phyloP scores from a whole-genome alignment of 53 echinoderm and acorn worm species.

The Temnopleurus reevesii region DNA sequence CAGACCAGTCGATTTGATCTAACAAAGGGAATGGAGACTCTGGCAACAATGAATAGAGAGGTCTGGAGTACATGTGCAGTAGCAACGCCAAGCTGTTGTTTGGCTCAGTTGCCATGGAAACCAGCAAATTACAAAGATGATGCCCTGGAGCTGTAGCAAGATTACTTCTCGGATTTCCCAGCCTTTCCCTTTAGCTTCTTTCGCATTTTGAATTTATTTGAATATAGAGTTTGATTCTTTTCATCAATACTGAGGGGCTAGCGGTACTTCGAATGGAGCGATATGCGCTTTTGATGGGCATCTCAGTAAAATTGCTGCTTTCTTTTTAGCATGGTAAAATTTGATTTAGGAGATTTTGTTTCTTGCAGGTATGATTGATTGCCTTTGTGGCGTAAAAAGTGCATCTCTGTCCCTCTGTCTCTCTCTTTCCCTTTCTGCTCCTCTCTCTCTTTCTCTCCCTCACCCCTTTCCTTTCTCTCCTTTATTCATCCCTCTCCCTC shows the following conservation, averaged over 20 bases:
- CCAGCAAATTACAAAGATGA: slow-evolving; percentile 55
- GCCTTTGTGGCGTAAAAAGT: slow-evolving; percentile 31
- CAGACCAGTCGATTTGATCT: background rate
- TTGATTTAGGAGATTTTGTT: slow-evolving; percentile 3
- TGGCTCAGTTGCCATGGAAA: slow-evolving; percentile 66
- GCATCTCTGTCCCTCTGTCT: background rate
- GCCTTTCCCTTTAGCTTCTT: background rate
- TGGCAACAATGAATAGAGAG: background rate
- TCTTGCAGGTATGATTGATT: slow-evolving; percentile 6
- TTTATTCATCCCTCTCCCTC: no score
- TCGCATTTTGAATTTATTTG: background rate
- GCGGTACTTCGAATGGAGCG: background rate
- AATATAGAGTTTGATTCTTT: background rate
- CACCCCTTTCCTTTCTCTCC: background rate
- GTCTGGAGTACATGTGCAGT: slow-evolving; percentile 1
- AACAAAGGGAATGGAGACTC: slow-evolving; percentile 34
- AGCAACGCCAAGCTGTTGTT: slow-evolving; percentile 53
- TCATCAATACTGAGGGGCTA: background rate
- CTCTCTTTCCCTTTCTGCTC: background rate
- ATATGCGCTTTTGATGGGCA: background rate
- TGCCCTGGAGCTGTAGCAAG: slow-evolving; percentile 49
- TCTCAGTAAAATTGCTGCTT: background rate
- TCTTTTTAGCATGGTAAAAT: background rate
- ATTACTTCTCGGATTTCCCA: slow-evolving; percentile 31
- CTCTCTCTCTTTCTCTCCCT: background rate